Evolutionary conservation across 2,113 vertebrate species (phyloP), one percentile per base, ranked within the genome.

Genomic region (Lepisosteus osseus): DNA sequence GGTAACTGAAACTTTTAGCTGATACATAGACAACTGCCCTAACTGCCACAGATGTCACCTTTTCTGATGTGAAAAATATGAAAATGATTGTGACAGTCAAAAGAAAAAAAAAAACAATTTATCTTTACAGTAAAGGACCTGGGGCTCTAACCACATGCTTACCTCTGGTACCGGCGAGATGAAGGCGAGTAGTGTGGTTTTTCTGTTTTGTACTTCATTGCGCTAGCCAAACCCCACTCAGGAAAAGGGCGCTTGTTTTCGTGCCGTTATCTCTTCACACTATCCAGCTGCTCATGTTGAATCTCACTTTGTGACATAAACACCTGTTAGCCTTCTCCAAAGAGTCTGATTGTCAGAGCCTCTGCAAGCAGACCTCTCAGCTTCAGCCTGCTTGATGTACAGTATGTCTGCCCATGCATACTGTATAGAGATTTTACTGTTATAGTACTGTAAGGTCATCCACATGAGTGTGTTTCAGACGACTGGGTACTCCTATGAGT

Each of bases 201-300:
- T 43, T 78, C 78, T 67, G 54, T 80, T 81, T 70, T 72, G 62
- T 1, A 3, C 66, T 13, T 74, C 67, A 51, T 73, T 54, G 57
- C 54, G 56, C 64, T 70, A 77, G 68, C 45, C 67, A 77, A 78
- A 77, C 68, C 70, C 12, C 8, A 72, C 64, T 67, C 29, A 77
- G 72, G 69, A 72, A 68, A 79, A 79, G 77, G 75, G 72, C 40
- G 77, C 78, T 81, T 82, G 80, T 88, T 88, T 85, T 83, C 69
- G 72, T 70, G 73, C 72, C 79, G 81, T 87, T 90, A 86, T 86
- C 87, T 84, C 72, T 83, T 83, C 77, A 78, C 79, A 83, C 79
- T 79, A 77, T 76, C 83, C 86, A 84, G 79, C 83, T 86, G 86
- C 81, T 77, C 84, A 6, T 54, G 72, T 67, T 61, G 43, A 54